Percentiles rank a stretch among this genome's conserved stretches.
phyloP scores from a whole-genome alignment of 2,113 vertebrate species.

The Alexandromys fortis region DNA sequence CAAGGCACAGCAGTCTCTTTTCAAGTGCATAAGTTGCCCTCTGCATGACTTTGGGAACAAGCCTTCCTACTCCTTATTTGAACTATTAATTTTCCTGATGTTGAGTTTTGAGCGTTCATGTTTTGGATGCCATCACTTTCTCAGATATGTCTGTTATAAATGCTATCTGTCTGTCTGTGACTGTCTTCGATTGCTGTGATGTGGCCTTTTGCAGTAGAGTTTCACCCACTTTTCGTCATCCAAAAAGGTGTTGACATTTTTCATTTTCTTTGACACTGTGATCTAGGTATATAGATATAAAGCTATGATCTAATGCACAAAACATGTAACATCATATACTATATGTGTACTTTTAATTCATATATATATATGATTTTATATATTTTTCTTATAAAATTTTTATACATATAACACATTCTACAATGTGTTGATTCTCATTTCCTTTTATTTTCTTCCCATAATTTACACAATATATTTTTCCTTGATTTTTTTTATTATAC shows the following conservation, averaged over 20 bases:
- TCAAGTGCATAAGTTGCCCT: neutral
- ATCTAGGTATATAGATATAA: neutral
- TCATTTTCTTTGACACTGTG: neutral
- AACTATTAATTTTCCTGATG: neutral
- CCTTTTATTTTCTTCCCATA: accelerated
- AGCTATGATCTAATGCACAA: neutral
- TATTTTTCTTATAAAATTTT: neutral
- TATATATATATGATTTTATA: neutral
- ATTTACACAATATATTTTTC: neutral
- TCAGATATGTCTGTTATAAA: neutral
- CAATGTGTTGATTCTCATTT: neutral
- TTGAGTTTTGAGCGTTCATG: neutral
- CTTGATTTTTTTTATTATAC: neutral
- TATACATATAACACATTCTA: neutral
- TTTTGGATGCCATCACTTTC: neutral
- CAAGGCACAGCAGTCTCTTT: neutral
- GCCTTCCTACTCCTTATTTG: neutral
- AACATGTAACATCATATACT: neutral
- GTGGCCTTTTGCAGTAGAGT: neutral
- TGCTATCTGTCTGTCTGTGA: neutral
- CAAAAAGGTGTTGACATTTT: neutral
- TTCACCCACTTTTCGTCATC: neutral
- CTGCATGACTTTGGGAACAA: neutral
- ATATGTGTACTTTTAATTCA: neutral
- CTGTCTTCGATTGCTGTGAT: neutral